A percentile compares a stretch with the other conserved stretches of the same genome.
These are phyloP conservation scores for Aix galericulata DNA, from an alignment of 2,113 vertebrate species.

Conservation along the genomic window DNA sequence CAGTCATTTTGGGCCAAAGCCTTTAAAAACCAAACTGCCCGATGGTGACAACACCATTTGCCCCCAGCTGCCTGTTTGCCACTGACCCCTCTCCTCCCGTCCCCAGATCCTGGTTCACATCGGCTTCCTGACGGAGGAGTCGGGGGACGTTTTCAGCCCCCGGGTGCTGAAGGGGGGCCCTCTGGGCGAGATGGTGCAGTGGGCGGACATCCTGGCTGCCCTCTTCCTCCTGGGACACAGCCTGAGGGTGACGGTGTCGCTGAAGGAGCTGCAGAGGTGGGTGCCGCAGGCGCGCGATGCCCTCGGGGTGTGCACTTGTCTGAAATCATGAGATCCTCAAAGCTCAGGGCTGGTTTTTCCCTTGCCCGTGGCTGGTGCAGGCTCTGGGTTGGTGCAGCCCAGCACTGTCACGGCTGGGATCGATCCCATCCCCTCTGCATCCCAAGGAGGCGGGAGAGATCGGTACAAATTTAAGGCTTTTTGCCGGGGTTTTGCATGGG, in stretches of 20 bases:
- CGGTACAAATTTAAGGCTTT: background rate
- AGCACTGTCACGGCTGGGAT: accelerated
- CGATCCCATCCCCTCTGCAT: background rate
- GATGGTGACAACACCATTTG: background rate
- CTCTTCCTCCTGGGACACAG: conserved; percentile 92
- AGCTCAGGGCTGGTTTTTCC: background rate
- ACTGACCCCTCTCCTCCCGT: background rate
- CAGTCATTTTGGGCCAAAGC: background rate
- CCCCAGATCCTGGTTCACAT: conserved; percentile 92
- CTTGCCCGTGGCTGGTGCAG: accelerated
- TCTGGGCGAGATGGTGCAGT: conserved; percentile 98
- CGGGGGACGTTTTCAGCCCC: conserved; percentile 94
- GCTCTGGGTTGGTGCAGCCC: background rate
- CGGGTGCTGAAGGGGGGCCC: conserved; percentile 96
- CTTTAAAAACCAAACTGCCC: background rate
- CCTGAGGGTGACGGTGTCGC: conserved; percentile 90
- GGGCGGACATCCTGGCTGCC: conserved; percentile 94
- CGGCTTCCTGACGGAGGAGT: conserved; percentile 97
- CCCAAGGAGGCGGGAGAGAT: background rate
- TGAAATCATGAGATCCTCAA: background rate
- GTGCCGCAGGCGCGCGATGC: background rate
- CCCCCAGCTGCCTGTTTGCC: no score
- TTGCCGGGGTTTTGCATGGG: background rate
- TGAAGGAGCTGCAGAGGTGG: conserved; percentile 97
- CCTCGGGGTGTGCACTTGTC: background rate